These are phyloP conservation scores for Drosophila siamana DNA, from an alignment of 2,888 invertebrate species.

Conservation along the genomic window DNA sequence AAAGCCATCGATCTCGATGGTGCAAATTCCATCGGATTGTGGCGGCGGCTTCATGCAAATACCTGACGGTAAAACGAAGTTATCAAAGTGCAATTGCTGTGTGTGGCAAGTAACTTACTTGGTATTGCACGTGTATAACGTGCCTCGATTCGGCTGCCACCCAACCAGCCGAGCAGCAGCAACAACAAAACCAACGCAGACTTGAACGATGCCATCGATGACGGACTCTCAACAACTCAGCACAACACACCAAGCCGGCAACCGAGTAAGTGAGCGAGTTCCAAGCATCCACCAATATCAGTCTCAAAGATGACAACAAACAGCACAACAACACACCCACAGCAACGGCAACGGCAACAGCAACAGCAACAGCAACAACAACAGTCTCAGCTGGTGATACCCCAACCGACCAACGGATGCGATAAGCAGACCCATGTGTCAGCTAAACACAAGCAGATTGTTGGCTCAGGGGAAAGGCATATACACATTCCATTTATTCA, in stretches of 20 bases:
- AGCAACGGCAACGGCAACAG: neutral
- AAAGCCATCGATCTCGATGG: constrained; percentile 83
- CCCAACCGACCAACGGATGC: constrained; percentile 33
- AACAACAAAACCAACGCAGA: constrained; percentile 28
- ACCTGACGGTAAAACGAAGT: constrained; percentile 44
- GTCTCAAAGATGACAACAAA: constrained; percentile 26
- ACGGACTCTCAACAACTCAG: constrained; percentile 6
- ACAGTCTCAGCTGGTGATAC: constrained; percentile 28
- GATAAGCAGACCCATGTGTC: constrained; percentile 45
- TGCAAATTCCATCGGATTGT: constrained; percentile 81
- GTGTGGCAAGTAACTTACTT: constrained; percentile 45
- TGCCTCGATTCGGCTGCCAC: constrained; percentile 26
- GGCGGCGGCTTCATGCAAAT: constrained; percentile 82
- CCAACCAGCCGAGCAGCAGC: constrained; percentile 27
- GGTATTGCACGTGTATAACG: constrained; percentile 47
- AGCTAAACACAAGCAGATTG: constrained; percentile 18
- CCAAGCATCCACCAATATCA: constrained; percentile 20
- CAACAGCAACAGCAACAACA: neutral
- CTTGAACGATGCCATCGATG: constrained; percentile 41
- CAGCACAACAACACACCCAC: constrained; percentile 17
- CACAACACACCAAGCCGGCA: constrained; percentile 32
- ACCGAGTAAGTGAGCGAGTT: constrained; percentile 43
- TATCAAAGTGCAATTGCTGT: neutral
- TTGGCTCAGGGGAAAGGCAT: neutral
- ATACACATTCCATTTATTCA: neutral